Conservation (phyloP, 1,140 invertebrate genomes). For the Asobara japonica region DNA sequence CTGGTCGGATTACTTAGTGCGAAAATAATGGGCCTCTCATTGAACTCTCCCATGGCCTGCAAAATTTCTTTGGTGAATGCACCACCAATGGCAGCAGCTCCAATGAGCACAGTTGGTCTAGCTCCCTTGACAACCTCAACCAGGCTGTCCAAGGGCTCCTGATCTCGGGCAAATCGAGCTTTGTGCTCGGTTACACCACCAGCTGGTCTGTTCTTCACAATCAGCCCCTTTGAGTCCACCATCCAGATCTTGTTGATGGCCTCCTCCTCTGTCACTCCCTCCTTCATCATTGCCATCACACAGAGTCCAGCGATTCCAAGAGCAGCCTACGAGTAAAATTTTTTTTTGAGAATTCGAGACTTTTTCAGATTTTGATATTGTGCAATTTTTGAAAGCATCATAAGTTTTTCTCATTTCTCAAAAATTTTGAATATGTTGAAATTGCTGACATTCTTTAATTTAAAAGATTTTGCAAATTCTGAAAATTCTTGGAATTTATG, state of each 20-base stretch:
- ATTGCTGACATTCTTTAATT: neutral
- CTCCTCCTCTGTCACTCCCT: slow-evolving; percentile 77
- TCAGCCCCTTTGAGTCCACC: slow-evolving; percentile 78
- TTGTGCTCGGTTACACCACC: slow-evolving; percentile 84
- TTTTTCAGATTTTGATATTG: neutral
- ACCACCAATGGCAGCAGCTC: slow-evolving; percentile 83
- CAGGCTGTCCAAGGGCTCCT: slow-evolving; percentile 76
- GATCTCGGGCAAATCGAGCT: slow-evolving; percentile 77
- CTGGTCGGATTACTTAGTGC: slow-evolving; percentile 96
- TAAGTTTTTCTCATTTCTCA: too few species aligned
- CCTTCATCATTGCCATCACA: slow-evolving; percentile 86
- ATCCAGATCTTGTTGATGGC: slow-evolving; percentile 80
- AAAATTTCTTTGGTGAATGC: slow-evolving; percentile 89
- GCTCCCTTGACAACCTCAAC: slow-evolving; percentile 79
- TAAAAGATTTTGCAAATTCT: slow-evolving; percentile 24
- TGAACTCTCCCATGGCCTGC: slow-evolving; percentile 80
- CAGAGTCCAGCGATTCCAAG: slow-evolving; percentile 89
- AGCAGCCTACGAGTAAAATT: slow-evolving; percentile 70
- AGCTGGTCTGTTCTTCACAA: slow-evolving; percentile 80
- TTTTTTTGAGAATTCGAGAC: neutral
- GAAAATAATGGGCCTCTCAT: slow-evolving; percentile 88
- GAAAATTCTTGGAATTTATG: too few species aligned
- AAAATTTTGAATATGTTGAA: too few species aligned
- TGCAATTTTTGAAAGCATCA: too few species aligned
- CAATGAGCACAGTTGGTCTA: slow-evolving; percentile 88